These are phyloP conservation scores for Pheosia tremula DNA, from an alignment of 2,888 invertebrate species.

Conservation along the genomic window DNA sequence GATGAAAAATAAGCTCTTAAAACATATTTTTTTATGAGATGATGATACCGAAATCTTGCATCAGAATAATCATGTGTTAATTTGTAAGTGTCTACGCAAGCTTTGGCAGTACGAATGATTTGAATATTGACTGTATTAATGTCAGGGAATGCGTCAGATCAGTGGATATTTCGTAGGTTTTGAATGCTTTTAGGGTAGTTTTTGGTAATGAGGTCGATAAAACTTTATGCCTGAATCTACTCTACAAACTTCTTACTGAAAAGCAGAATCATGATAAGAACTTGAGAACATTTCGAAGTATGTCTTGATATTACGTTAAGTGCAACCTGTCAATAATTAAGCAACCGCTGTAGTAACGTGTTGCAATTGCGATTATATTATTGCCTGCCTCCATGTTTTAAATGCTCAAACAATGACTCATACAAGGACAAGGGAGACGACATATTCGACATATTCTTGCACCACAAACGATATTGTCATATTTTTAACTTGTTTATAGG, in stretches of 20 bases:
- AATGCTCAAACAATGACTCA: constrained; percentile 27
- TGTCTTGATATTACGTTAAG: background rate
- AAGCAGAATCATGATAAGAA: background rate
- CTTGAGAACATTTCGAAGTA: background rate
- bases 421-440: constrained; percentile 29
- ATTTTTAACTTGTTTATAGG: constrained; percentile 18
- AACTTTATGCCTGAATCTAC: background rate
- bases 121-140: too few relatives aligned
- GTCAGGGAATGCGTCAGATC: too few relatives aligned
- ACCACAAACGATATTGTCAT: constrained; percentile 19
- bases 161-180: too few relatives aligned
- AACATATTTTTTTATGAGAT: too few relatives aligned
- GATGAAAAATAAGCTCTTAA: too few relatives aligned
- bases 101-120: too few relatives aligned
- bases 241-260: background rate
- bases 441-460: constrained; percentile 28
- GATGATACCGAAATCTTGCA: too few relatives aligned
- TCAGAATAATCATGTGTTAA: too few relatives aligned
- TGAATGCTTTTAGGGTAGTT: too few relatives aligned
- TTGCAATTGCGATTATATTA: constrained; percentile 27
- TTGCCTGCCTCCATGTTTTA: constrained; percentile 16
- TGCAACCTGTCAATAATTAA: constrained; percentile 13
- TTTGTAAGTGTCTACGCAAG: too few relatives aligned
- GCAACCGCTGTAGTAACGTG: constrained; percentile 17
- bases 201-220: background rate